Conservation (phyloP, 2,888 invertebrate genomes). For the Venustoraphidia nigricollis region DNA sequence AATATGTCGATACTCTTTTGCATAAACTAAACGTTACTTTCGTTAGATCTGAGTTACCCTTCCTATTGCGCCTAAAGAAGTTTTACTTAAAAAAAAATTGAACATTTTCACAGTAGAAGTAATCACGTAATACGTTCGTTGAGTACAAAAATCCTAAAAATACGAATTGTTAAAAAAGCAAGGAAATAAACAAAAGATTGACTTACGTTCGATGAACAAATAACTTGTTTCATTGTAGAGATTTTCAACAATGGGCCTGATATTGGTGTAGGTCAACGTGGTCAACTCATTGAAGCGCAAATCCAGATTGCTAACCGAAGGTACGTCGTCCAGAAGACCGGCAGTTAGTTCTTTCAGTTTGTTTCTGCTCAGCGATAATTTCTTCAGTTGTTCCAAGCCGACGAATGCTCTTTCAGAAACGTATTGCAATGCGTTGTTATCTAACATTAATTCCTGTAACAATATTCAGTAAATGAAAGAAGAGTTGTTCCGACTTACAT, state of each 20-base stretch:
- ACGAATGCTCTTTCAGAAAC: constrained; percentile 65
- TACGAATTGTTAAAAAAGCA: not conserved
- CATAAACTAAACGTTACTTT: too few species aligned
- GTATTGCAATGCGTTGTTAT: constrained; percentile 36
- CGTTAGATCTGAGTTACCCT: too few species aligned
- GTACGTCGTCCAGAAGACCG: constrained; percentile 56
- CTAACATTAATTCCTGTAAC: constrained; percentile 23
- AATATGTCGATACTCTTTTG: too few species aligned
- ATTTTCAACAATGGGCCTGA: constrained; percentile 62
- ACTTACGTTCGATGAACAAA: constrained; percentile 64
- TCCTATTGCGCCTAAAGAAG: too few species aligned
- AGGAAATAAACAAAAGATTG: constrained; percentile 3
- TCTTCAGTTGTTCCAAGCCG: constrained; percentile 54
- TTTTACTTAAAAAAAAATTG: too few species aligned
- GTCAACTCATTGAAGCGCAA: constrained; percentile 62
- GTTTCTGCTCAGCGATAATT: constrained; percentile 61
- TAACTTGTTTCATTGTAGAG: constrained; percentile 59
- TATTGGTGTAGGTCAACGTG: constrained; percentile 59
- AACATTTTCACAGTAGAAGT: not conserved
- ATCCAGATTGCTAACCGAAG: constrained; percentile 57
- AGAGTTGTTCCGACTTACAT: not conserved
- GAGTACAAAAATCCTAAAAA: not conserved
- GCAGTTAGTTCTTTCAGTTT: constrained; percentile 53
- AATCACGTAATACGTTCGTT: not conserved
- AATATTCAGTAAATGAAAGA: constrained; percentile 1